phyloP scores from a whole-genome alignment of 2,888 invertebrate species.

The Campoletis raptor region DNA sequence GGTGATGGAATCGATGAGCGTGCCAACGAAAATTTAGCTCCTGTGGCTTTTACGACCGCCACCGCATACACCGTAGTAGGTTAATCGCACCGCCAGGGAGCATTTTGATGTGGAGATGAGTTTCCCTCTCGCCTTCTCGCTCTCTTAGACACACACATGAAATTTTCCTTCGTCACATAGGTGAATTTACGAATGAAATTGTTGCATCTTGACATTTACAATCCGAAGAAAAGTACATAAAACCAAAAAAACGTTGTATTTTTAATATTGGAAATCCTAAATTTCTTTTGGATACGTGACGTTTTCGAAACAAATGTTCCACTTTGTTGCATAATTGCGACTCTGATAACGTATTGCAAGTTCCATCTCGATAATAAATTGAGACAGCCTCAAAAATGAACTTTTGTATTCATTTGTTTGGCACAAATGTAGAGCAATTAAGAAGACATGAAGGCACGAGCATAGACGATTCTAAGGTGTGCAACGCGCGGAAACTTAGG shows the following conservation, averaged over 20 bases:
- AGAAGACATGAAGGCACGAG: slow-evolving; percentile 4
- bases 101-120: slow-evolving; percentile 34
- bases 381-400: not conserved
- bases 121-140: slow-evolving; percentile 20
- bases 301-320: not conserved
- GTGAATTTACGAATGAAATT: slow-evolving; percentile 30
- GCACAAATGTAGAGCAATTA: not conserved
- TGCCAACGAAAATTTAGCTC: slow-evolving; percentile 51
- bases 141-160: not conserved
- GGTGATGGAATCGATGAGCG: slow-evolving; percentile 54
- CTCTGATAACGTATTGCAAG: not conserved
- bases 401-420: not conserved
- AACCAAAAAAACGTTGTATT: not conserved
- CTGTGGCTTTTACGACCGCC: slow-evolving; percentile 46
- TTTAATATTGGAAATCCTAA: not conserved
- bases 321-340: not conserved
- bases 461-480: not conserved
- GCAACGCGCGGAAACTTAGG: not conserved
- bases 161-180: slow-evolving; percentile 17
- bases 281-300: not conserved
- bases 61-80: slow-evolving; percentile 25
- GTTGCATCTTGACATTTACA: not conserved
- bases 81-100: slow-evolving; percentile 58
- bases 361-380: not conserved
- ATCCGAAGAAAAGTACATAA: not conserved